Base-by-base conservation (phyloP, 2,797 vertebrate genomes). In the Cryptoblepharus egeriae region DNA sequence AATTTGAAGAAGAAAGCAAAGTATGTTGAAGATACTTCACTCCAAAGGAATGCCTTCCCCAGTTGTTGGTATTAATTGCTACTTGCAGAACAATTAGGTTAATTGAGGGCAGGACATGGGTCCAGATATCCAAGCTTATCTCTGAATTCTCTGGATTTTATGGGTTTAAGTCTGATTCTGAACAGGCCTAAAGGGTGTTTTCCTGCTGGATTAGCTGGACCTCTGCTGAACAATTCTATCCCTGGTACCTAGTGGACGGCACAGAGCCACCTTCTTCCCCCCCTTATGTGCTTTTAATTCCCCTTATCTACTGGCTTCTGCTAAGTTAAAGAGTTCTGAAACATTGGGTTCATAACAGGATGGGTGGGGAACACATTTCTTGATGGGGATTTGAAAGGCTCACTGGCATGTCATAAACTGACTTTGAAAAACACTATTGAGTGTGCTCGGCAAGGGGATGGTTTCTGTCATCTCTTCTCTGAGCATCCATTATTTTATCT, bases 101-200 rank as follows among this genome's bases (percentile, higher is more conserved):
- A 94, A 94, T 80, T 93, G 90, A 93, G 93, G 93, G 92, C 91
- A 94, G 87, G 92, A 84, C 90, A 90, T 90, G 87, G 83, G 89
- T 85, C 82, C 92, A 91, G 85, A 92, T 91, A 92, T 87, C 77
- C 84, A 89, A 86, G 89, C 89, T 94, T 94, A 91, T 91, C 90
- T 92, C 86, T 87, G 91, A 93, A 93, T 92, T 93, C 91, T 88
- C 91, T 91, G 91, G 89, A 86, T 90, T 93, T 93, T 93, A 91
- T 85, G 74, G 89, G 77, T 92, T 93, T 92, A 91, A 91, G 89
- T 87, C 91, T 93, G 91, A 90, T 89, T 94, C 89, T 91, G 91
- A 94, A 90, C 88, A 91, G 87, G 88, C 92, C 89, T 91, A 91
- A 91, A 89, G 89, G 89, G 91, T 88, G 81, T 90, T 93, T 94